Percentiles rank a stretch among this genome's conserved stretches.
Conservation (phyloP, 2,888 invertebrate species). For the Choreutis nemorana region DNA sequence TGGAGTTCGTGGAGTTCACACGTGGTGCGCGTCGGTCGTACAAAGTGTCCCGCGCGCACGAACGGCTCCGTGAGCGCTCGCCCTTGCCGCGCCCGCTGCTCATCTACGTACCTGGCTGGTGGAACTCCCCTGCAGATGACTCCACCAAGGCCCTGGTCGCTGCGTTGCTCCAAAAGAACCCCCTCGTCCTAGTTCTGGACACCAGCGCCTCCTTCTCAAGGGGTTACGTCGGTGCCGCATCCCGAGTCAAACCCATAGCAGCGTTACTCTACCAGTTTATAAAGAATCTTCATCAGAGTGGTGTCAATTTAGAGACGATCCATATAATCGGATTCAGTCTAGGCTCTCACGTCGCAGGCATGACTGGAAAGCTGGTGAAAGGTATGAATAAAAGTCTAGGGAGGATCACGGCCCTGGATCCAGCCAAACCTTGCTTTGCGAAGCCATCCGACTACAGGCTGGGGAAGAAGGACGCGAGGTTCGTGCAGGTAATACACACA, state of each 20-base stretch:
- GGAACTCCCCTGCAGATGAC: constrained; percentile 44
- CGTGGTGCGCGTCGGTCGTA: constrained; percentile 15
- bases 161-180: constrained; percentile 29
- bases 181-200: constrained; percentile 33
- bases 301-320: constrained; percentile 45
- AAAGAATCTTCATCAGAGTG: constrained; percentile 22
- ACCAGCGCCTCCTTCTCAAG: constrained; percentile 37
- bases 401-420: constrained; percentile 43
- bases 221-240: constrained; percentile 40
- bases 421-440: constrained; percentile 46
- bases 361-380: constrained; percentile 34
- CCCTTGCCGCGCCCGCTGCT: constrained; percentile 16
- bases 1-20: constrained; percentile 30
- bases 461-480: constrained; percentile 30
- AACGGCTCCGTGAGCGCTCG: constrained; percentile 12
- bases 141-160: constrained; percentile 32
- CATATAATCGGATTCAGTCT: constrained; percentile 71
- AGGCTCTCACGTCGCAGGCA: constrained; percentile 70
- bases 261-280: constrained; percentile 29
- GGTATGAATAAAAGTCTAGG: constrained; percentile 26
- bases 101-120: constrained; percentile 52
- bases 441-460: constrained; percentile 23
- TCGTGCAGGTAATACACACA: constrained; percentile 48
- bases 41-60: constrained; percentile 22
- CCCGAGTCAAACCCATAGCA: constrained; percentile 32